Percentiles rank a stretch among this genome's conserved stretches.
phyloP scores from a whole-genome alignment of 2,113 vertebrate genomes.

The Asarcornis scutulata region DNA sequence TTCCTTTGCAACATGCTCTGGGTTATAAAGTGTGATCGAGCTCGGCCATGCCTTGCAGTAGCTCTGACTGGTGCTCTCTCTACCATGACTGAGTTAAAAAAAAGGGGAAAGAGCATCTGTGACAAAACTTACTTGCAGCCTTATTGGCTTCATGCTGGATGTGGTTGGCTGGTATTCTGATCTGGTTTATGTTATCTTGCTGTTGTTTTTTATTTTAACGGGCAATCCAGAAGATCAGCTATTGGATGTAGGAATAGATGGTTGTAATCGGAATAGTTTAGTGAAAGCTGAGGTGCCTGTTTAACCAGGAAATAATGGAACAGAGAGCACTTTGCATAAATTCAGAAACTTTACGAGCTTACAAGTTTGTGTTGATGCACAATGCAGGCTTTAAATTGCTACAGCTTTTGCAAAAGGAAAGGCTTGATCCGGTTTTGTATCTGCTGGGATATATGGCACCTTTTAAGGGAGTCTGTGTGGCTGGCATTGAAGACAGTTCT shows the following conservation, averaged over 20 bases:
- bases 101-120: neutral
- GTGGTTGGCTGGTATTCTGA: neutral
- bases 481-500: neutral
- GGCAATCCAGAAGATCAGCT: neutral
- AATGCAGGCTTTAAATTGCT: conserved; percentile 3
- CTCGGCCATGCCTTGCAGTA: neutral
- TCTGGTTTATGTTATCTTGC: neutral
- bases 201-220: neutral
- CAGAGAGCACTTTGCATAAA: neutral
- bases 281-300: neutral
- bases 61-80: neutral
- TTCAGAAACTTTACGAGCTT: neutral
- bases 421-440: neutral
- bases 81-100: neutral
- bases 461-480: neutral
- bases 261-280: neutral
- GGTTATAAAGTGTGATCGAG: neutral
- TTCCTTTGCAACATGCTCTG: neutral
- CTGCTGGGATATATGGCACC: neutral
- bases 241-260: neutral
- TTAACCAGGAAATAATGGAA: neutral
- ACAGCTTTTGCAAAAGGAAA: neutral
- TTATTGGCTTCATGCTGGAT: neutral
- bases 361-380: neutral
- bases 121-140: neutral